Evolutionary conservation across 2,113 vertebrate genomes (phyloP), one percentile per base, ranked within the genome.

Genomic region (Sclerurus mexicanus): DNA sequence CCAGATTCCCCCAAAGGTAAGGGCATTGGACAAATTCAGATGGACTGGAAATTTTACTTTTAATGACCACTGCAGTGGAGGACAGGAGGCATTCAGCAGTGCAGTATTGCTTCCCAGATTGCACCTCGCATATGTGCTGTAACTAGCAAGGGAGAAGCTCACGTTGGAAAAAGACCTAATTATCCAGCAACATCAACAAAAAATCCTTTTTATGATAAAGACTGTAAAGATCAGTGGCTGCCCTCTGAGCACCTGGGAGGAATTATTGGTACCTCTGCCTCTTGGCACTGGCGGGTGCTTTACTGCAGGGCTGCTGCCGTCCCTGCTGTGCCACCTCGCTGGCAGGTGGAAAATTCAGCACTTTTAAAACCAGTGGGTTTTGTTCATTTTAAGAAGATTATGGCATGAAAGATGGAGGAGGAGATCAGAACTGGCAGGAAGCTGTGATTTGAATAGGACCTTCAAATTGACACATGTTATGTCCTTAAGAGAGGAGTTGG

Each of bases 311-410:
- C 74, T 28, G 20, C 22, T 83, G 53, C 46, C 47, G 14, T 78
- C 88, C 75, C 58, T 0, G 4, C 90, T 25, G 14, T 42, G 25
- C 79, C 77, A 56, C 69, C 74, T 90, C 3, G 3, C 50, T 23
- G 59, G 68, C 28, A 40, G n/a, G 47, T 90, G 22, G 67, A 77
- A 94, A 87, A 87, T 94, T 87, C 78, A 85, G 78, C 78, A 74
- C 90, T 91, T 95, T 68, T 83, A 88, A 63, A 90, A 69, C 28
- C 24, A 0, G n/a, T 69, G 72, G 85, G 47, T 93, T 97, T 96
- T 96, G 69, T 97, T 97, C 72, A 0, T 91, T 96, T 93, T 97
- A 96, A 97, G 96, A 85, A 96, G 96, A 96, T 98, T 96, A 94
- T 62, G 42, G 82, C 19, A 13, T 96, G 89, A 97, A 96, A 55